phyloP scores from a whole-genome alignment of 2,113 vertebrate species.

The Ictalurus furcatus region DNA sequence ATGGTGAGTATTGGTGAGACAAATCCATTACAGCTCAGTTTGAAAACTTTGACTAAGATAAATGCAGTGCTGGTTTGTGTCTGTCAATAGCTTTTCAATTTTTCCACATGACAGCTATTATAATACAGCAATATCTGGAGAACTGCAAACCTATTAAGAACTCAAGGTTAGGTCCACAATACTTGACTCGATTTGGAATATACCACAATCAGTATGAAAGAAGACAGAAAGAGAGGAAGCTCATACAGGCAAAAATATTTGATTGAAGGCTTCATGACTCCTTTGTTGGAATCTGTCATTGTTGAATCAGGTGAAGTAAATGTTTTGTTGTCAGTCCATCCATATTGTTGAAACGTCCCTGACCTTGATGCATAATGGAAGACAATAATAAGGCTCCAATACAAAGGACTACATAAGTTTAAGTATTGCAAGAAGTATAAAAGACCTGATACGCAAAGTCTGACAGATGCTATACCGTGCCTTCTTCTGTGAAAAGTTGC shows the following conservation, averaged over 20 bases:
- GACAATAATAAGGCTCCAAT: not conserved
- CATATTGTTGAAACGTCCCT: not conserved
- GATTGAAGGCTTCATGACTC: not conserved
- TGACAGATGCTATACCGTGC: not conserved
- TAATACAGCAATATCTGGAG: slow-evolving; percentile 4
- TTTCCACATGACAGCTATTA: slow-evolving; percentile 8
- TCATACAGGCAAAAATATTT: not conserved
- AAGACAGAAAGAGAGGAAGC: not conserved
- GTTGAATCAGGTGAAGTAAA: not conserved
- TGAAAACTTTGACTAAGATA: not conserved
- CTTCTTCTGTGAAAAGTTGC: no score
- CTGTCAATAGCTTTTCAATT: not conserved
- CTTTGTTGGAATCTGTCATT: not conserved
- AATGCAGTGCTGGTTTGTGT: not conserved
- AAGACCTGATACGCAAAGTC: not conserved
- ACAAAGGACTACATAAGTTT: not conserved
- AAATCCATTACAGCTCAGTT: not conserved
- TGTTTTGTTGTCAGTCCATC: not conserved
- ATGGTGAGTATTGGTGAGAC: not conserved
- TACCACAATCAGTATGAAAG: not conserved
- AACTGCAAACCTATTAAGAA: slow-evolving; percentile 11
- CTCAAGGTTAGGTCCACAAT: slow-evolving; percentile 31
- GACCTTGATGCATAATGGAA: not conserved
- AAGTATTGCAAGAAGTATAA: not conserved
- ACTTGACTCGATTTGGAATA: not conserved